Conservation (phyloP, 2,113 vertebrate genomes). For the Pyxicephalus adspersus region DNA sequence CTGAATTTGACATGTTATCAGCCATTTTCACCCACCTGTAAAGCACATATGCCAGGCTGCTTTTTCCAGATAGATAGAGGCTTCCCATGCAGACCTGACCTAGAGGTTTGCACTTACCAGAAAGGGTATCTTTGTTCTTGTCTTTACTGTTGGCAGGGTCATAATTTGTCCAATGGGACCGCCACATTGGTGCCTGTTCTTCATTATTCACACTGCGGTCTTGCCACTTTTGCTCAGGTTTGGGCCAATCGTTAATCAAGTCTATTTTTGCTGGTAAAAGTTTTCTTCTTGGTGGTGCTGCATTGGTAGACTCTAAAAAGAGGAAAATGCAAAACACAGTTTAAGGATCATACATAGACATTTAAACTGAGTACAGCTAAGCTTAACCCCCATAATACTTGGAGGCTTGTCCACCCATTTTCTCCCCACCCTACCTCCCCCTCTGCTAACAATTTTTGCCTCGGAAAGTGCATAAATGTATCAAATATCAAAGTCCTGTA, state of each 20-base stretch:
- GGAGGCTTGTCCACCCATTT: no score
- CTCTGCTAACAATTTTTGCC: no score
- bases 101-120: background rate
- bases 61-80: no score
- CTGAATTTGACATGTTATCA: no score
- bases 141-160: slow-evolving; percentile 47
- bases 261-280: slow-evolving; percentile 60
- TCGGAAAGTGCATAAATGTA: no score
- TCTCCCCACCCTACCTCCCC: no score
- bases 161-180: background rate
- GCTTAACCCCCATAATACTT: no score
- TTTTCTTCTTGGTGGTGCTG: slow-evolving; percentile 56
- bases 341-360: background rate
- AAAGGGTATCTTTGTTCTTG: background rate
- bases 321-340: background rate
- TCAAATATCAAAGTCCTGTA: no score
- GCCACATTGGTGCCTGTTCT: slow-evolving; percentile 41
- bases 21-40: no score
- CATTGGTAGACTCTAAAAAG: slow-evolving; percentile 57
- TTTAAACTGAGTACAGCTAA: no score
- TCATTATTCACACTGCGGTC: slow-evolving; percentile 45
- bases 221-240: slow-evolving; percentile 56
- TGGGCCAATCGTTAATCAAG: slow-evolving; percentile 58
- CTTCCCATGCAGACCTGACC: no score
- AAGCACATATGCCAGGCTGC: no score